These are phyloP conservation scores for Indri indri DNA, from an alignment of 2,113 vertebrate species.

Conservation along the genomic window DNA sequence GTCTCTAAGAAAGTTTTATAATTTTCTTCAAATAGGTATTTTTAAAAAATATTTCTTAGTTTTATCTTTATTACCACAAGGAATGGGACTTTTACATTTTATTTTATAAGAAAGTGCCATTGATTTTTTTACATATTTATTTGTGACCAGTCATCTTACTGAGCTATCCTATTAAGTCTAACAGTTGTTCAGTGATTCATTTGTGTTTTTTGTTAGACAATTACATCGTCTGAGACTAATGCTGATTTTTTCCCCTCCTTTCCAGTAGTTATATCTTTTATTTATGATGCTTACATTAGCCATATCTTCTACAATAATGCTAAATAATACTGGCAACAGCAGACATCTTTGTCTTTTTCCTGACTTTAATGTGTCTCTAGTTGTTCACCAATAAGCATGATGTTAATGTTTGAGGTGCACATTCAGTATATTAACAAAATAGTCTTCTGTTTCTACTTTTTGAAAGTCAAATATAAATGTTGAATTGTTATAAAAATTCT, in stretches of 20 bases:
- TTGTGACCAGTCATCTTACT: constrained; percentile 22
- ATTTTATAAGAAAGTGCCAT: constrained; percentile 51
- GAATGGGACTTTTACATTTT: constrained; percentile 55
- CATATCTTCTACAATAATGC: neutral
- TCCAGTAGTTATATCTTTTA: constrained; percentile 44
- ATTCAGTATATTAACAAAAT: neutral
- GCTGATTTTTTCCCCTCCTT: constrained; percentile 8
- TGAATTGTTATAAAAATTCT: constrained; percentile 18
- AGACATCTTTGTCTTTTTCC: neutral
- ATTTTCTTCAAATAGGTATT: constrained; percentile 53
- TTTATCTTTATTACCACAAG: constrained; percentile 53
- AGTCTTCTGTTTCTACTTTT: neutral
- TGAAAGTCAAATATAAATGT: constrained; percentile 34
- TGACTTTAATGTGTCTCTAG: neutral
- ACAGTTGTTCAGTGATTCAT: constrained; percentile 62
- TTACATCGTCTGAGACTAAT: constrained; percentile 43
- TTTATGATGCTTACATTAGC: constrained; percentile 36
- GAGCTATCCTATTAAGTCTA: constrained; percentile 44
- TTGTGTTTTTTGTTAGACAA: constrained; percentile 30
- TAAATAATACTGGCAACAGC: neutral
- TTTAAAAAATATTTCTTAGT: constrained; percentile 46
- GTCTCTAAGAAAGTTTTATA: constrained; percentile 51
- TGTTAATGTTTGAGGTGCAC: neutral
- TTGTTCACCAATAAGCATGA: neutral
- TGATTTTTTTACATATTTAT: constrained; percentile 70